Percentiles rank a stretch among this genome's conserved stretches.
Evolutionary conservation across 2,113 vertebrate species (phyloP).

Genomic region (Emydura subglobosa): DNA sequence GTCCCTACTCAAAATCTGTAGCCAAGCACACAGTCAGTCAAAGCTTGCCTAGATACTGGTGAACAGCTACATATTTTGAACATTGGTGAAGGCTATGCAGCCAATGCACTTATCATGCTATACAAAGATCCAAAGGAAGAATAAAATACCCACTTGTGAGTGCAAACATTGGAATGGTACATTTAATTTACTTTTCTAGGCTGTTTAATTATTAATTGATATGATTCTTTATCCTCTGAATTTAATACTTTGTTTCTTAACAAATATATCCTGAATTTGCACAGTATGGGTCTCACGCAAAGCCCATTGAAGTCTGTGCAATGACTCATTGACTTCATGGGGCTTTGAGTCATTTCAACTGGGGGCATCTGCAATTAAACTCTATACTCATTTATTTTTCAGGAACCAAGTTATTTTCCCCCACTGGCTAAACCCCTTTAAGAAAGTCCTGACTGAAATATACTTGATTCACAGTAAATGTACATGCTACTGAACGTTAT

Average conservation of each 20-base stretch:
- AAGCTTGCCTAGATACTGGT: slow-evolving; percentile 9
- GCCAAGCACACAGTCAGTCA: slow-evolving; percentile 33
- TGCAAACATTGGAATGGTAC: not conserved
- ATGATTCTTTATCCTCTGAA: not conserved
- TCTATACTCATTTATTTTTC: not conserved
- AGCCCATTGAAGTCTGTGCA: not conserved
- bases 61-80: slow-evolving; percentile 42
- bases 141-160: not conserved
- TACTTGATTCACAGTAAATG: not conserved
- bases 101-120: slow-evolving; percentile 13
- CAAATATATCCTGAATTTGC: not conserved
- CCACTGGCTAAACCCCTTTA: not conserved
- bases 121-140: not conserved
- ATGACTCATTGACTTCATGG: not conserved
- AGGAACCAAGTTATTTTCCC: not conserved
- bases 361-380: not conserved
- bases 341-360: not conserved
- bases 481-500: not conserved
- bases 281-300: not conserved
- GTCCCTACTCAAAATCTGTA: not conserved
- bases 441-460: not conserved
- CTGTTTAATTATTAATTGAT: not conserved
- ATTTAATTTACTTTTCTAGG: not conserved
- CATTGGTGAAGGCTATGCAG: not conserved
- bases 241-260: not conserved